phyloP scores from a whole-genome alignment of 2,888 invertebrate genomes.

The Ophion ventricosus region DNA sequence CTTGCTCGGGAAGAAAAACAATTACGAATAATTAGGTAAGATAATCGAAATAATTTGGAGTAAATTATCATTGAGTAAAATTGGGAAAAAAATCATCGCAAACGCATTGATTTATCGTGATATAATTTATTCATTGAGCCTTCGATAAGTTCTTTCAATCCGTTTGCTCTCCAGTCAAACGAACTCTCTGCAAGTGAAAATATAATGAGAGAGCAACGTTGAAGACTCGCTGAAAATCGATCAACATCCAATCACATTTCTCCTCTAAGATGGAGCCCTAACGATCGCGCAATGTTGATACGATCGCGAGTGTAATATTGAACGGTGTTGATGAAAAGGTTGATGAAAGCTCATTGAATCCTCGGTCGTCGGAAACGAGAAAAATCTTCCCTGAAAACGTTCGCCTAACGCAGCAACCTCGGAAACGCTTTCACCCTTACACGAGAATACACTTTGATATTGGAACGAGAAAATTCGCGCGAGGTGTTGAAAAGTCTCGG shows the following conservation, averaged over 20 bases:
- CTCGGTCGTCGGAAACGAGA: constrained; percentile 6
- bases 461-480: constrained; percentile 33
- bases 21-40: background rate
- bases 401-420: constrained; percentile 3
- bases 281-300: background rate
- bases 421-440: constrained; percentile 12
- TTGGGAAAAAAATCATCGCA: background rate
- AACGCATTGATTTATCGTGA: background rate
- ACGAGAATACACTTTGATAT: constrained; percentile 12
- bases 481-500: constrained; percentile 28
- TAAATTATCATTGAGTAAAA: background rate
- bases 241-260: background rate
- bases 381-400: constrained; percentile 21
- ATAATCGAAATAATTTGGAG: background rate
- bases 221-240: background rate
- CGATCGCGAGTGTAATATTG: background rate
- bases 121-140: background rate
- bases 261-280: background rate
- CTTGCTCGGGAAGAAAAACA: background rate
- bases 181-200: background rate
- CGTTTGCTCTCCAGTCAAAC: background rate
- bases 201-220: background rate
- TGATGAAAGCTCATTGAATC: constrained; percentile 9
- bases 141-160: background rate
- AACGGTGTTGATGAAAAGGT: background rate